A percentile compares a stretch with the other conserved stretches of the same genome.
phyloP scores from a whole-genome alignment of 1,140 invertebrate genomes.

The Bathynomus jamesi region DNA sequence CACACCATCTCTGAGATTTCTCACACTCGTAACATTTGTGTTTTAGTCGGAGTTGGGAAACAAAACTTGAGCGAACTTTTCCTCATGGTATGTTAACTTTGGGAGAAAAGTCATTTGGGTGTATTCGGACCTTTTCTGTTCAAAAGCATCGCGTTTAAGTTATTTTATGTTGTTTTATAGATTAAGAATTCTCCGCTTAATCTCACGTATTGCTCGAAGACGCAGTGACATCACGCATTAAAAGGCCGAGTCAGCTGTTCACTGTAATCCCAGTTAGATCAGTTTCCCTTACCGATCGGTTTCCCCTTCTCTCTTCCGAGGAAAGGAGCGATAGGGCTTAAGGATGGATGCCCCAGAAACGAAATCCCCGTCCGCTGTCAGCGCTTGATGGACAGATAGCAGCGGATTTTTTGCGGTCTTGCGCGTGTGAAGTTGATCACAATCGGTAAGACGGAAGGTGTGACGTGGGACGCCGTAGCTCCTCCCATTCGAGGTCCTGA shows the following conservation, averaged over 20 bases:
- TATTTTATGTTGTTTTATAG: too few species aligned
- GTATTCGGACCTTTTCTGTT: too few species aligned
- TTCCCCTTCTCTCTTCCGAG: not conserved
- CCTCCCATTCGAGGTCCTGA: slow-evolving; percentile 21
- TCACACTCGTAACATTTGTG: slow-evolving; percentile 8
- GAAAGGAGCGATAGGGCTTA: not conserved
- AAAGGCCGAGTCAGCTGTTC: not conserved
- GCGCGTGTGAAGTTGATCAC: slow-evolving; percentile 35
- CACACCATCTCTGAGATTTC: slow-evolving; percentile 13
- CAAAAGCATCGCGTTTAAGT: too few species aligned
- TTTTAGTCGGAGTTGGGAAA: not conserved
- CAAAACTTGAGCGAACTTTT: slow-evolving; percentile 12
- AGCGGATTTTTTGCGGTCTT: slow-evolving; percentile 32
- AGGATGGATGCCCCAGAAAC: not conserved
- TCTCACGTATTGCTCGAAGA: too few species aligned
- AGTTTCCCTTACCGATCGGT: too few species aligned
- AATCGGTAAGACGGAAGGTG: slow-evolving; percentile 34
- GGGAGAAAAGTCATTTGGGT: too few species aligned
- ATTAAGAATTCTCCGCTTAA: too few species aligned
- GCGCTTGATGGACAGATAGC: slow-evolving; percentile 18
- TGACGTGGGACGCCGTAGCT: slow-evolving; percentile 33
- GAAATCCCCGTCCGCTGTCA: slow-evolving; percentile 4
- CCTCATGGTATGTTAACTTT: too few species aligned
- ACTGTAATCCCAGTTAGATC: not conserved
- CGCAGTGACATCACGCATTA: too few species aligned